phyloP scores from a whole-genome alignment of 2,113 vertebrate genomes.

The Galemys pyrenaicus region DNA sequence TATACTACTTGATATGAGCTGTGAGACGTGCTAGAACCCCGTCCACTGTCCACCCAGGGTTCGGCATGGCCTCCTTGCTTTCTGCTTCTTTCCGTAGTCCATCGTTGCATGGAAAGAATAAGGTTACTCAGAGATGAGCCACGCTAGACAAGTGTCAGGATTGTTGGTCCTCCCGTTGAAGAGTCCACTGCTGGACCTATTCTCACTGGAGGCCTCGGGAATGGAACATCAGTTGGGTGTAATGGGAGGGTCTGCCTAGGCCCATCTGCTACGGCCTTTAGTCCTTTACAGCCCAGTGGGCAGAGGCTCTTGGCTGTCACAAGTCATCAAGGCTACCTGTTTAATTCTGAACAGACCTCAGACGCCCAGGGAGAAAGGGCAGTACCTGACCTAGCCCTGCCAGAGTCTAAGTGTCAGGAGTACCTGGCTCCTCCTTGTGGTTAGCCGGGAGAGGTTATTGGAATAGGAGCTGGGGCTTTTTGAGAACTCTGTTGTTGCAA shows the following conservation, averaged over 20 bases:
- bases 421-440: not conserved
- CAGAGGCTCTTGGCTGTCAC: conserved; percentile 35
- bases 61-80: not conserved
- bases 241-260: not conserved
- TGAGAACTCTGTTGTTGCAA: not conserved
- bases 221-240: not conserved
- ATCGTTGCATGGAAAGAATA: not conserved
- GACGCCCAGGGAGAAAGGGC: not conserved
- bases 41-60: not conserved
- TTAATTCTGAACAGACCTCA: not conserved
- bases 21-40: not conserved
- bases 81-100: not conserved
- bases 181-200: not conserved
- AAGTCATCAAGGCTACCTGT: not conserved
- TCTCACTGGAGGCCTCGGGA: not conserved
- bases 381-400: not conserved
- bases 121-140: not conserved
- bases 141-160: not conserved
- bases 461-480: not conserved
- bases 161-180: not conserved
- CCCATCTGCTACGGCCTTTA: not conserved
- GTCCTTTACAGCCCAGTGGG: not conserved
- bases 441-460: not conserved
- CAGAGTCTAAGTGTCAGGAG: not conserved
- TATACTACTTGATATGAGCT: not conserved